These are phyloP conservation scores for Pseudomyrmex gracilis DNA, from an alignment of 1,140 invertebrate species.

Conservation along the genomic window DNA sequence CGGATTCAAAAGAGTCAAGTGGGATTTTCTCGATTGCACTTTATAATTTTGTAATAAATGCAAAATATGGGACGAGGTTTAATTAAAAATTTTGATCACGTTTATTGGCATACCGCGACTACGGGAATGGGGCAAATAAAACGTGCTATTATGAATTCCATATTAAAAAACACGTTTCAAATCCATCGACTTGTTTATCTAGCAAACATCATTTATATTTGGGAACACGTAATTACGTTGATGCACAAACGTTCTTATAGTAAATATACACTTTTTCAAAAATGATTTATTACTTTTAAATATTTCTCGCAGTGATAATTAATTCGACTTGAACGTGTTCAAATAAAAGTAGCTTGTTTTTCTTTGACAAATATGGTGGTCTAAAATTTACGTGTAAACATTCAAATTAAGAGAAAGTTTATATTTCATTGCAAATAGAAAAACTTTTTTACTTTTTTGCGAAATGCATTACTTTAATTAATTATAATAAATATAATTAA, in stretches of 20 bases:
- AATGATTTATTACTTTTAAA: constrained; percentile 28
- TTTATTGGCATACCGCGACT: not conserved
- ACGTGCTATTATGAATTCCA: constrained; percentile 23
- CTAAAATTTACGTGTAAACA: no score
- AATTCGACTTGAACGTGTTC: not conserved
- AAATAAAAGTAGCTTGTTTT: not conserved
- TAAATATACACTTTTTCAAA: not conserved
- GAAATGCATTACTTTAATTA: no score
- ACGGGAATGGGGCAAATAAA: constrained; percentile 21
- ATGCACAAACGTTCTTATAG: not conserved
- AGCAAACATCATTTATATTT: constrained; percentile 7
- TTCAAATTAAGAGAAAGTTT: not conserved
- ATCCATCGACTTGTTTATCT: not conserved
- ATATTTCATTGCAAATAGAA: not conserved
- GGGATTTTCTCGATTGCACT: not conserved
- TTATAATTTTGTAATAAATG: constrained; percentile 6
- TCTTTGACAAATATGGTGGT: not conserved
- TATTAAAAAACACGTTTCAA: constrained; percentile 19
- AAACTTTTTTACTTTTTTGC: not conserved
- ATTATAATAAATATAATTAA: not conserved
- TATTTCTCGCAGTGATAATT: not conserved
- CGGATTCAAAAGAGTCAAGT: constrained; percentile 31
- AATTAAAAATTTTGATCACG: constrained; percentile 49
- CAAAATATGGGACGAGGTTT: constrained; percentile 24
- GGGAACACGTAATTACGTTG: constrained; percentile 20